Conservation (phyloP, 2,888 invertebrate species). For the Ormyrus rosae region DNA sequence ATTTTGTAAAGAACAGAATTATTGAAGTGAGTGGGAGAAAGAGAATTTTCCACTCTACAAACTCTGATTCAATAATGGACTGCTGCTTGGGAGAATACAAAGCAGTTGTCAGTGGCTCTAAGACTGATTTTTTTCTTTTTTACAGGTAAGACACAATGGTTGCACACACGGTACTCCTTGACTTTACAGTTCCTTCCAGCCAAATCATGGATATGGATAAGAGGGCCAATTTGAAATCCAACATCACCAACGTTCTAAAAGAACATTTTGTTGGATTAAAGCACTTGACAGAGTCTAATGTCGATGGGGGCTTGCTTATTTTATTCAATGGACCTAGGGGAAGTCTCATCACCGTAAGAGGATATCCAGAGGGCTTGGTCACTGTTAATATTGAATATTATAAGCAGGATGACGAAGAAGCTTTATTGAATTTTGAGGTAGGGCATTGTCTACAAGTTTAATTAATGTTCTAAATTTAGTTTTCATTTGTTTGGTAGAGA, state of each 20-base stretch:
- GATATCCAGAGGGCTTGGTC: constrained; percentile 86
- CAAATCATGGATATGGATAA: constrained; percentile 82
- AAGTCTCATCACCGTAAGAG: constrained; percentile 83
- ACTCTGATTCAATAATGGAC: too few relatives aligned
- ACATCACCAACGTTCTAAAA: constrained; percentile 83
- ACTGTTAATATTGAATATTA: constrained; percentile 91
- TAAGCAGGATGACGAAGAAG: constrained; percentile 84
- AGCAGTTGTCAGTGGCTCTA: neutral
- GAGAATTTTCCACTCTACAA: too few relatives aligned
- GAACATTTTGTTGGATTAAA: constrained; percentile 85
- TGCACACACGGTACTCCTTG: constrained; percentile 86
- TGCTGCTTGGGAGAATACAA: too few relatives aligned
- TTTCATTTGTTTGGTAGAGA: neutral
- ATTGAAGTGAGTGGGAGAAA: too few relatives aligned
- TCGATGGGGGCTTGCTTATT: constrained; percentile 84
- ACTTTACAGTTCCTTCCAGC: constrained; percentile 86
- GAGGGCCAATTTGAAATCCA: constrained; percentile 81
- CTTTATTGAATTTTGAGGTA: constrained; percentile 87
- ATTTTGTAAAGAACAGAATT: too few relatives aligned
- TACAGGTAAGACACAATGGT: constrained; percentile 78
- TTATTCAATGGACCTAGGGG: constrained; percentile 84
- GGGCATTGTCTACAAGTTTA: constrained; percentile 59
- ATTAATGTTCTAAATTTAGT: neutral
- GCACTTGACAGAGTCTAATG: constrained; percentile 81
- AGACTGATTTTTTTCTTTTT: constrained; percentile 2